Evolutionary conservation across 2,797 vertebrate species (phyloP), one percentile per base, ranked within the genome.

Genomic region (Crenichthys baileyi): DNA sequence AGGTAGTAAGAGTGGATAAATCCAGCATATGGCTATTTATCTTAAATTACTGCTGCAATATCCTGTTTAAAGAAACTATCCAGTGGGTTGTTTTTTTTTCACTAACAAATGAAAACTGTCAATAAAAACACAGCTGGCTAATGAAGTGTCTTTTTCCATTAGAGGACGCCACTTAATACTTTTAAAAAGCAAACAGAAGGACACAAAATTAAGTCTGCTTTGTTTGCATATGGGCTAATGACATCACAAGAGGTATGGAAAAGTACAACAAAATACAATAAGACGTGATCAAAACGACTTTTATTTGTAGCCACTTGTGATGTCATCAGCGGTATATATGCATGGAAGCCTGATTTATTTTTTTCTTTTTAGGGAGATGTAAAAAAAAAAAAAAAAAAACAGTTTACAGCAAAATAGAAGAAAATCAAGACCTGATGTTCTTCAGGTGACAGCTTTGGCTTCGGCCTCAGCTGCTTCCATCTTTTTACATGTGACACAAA

Each of bases 1-100:
- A 96, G 95, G 95, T 96, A 95, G 95, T 76, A 76, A 61, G 8
- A 77, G 31, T 12, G 63, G 80, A 78, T 78, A 76, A 55, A 84
- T 83, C 86, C 79, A 75, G 70, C 70, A 71, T 79, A 90, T 92
- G 91, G 91, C 91, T 94, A 86, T 84, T 88, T 51, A 73, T 9
- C 20, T 41, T 7, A 18, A 39, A 44, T 24, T 7, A 48, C 6
- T 53, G n/a, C 24, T 61, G 36, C 24, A 24, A 31, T 13, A 61
- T 75, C 61, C 60, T 72, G 15, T 79, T 79, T 73, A 31, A 78
- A 24, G 39, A 67, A 41, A 36, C 29, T 31, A 20, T 36, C 60
- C 26, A 63, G 60, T 36, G 60, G 60, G 26, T n/a, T 50, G 48
- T 50, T 60, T 31, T 61, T 51, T 16, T 51, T 16, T 1, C 3